A percentile compares a stretch with the other conserved stretches of the same genome.
These are phyloP conservation scores for Lethenteron reissneri DNA, from an alignment of 2,113 vertebrate genomes.

Conservation along the genomic window DNA sequence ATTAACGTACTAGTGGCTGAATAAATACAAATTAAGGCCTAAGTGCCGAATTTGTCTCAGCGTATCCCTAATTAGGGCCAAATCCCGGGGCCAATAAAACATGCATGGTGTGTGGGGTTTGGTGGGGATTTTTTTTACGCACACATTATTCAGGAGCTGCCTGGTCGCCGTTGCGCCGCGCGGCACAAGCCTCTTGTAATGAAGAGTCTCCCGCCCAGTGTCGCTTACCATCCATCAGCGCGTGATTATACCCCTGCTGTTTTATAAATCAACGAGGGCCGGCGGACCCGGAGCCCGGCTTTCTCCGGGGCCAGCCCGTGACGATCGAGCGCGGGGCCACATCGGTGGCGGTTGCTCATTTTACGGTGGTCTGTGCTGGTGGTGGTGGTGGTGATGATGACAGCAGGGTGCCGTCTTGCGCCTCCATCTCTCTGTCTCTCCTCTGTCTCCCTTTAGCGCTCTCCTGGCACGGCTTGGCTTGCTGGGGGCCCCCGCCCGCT, in stretches of 20 bases:
- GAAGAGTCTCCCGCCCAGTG: constrained; percentile 5
- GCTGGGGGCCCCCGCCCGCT: no score
- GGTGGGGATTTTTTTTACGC: not conserved
- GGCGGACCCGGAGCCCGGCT: not conserved
- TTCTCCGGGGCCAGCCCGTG: no score
- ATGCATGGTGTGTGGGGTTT: not conserved
- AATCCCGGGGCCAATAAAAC: constrained; percentile 4
- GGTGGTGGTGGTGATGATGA: no score
- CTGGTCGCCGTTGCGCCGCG: not conserved
- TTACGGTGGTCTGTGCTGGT: no score
- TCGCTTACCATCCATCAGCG: constrained; percentile 6
- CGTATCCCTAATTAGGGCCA: constrained; percentile 3
- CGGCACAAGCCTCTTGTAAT: not conserved
- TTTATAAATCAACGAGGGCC: constrained; percentile 2
- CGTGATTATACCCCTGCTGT: constrained; percentile 4
- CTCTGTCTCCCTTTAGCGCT: no score
- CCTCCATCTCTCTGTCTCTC: no score
- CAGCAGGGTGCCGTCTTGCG: no score
- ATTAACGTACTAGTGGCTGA: constrained; percentile 1
- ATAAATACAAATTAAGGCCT: constrained; percentile 4
- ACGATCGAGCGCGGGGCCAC: no score
- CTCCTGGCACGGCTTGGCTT: no score
- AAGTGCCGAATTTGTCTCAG: constrained; percentile 3
- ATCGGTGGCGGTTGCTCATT: no score
- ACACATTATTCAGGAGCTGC: constrained; percentile 4